Evolutionary conservation across 1,140 invertebrate species (phyloP), one percentile per base, ranked within the genome.

Genomic region (Calliopsis andreniformis): DNA sequence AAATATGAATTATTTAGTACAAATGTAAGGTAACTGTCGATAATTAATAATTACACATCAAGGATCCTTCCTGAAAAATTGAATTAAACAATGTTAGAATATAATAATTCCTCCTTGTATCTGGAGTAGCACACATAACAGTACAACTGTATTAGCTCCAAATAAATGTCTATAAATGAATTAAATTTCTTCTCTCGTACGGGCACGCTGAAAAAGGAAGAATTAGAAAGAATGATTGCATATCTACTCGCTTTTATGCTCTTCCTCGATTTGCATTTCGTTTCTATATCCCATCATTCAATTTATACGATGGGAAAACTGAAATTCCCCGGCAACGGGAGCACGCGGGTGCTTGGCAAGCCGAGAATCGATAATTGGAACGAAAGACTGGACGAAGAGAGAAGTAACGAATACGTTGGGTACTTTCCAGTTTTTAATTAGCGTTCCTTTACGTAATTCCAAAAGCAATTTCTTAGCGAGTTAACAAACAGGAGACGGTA

Each of bases 371-470:
- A 73, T 64, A 56, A 66, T 66, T 23, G 51, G 23, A 18, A n/a
- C 49, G 49, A 35, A 23, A 55, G 42, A 3, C 14, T 16, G 45
- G 8, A 20, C n/a, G 16, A 39, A 16, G 8, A 5, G 2, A 43
- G 23, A 6, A 32, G 28, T 10, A 69, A 47, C 70, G 35, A 18
- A 43, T n/a, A 32, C 43, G 28, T 58, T n/a, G 35, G n/a, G 23
- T 59, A 58, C 39, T 80, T 68, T 55, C 35, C 35, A 78, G 47
- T 87, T 86, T 87, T 87, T 85, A 87, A 87, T 87, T 87, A 86
- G 53, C 59, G 53, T 76, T 55, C 70, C 68, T 70, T 82, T 79
- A 39, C 61, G 76, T 67, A 77, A 84, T 66, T 76, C 61, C 49
- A 23, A 75, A 68, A 45, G 76, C 73, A 79, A 75, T 76, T 82